These are phyloP conservation scores for Cheilosia pagana DNA, from an alignment of 2,888 invertebrate genomes.

Conservation along the genomic window DNA sequence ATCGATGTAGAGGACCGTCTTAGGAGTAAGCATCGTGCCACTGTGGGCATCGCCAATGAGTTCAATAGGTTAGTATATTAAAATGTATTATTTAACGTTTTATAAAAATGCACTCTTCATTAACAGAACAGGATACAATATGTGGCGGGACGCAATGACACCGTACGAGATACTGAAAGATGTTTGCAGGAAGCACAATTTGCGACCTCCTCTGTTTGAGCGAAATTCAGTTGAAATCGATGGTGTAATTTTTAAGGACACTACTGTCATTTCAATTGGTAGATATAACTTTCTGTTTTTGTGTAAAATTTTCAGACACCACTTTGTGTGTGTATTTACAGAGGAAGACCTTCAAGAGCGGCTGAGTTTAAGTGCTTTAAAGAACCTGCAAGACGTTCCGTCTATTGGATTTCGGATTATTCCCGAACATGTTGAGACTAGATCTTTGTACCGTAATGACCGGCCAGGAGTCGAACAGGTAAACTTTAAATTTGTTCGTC, in stretches of 20 bases:
- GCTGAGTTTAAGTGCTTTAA: constrained; percentile 90
- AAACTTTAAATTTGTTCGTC: background rate
- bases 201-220: constrained; percentile 85
- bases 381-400: constrained; percentile 90
- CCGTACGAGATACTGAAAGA: constrained; percentile 90
- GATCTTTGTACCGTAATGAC: constrained; percentile 89
- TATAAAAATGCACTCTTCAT: background rate
- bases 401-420: constrained; percentile 91
- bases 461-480: constrained; percentile 91
- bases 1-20: constrained; percentile 95
- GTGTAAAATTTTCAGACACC: background rate
- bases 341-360: constrained; percentile 87
- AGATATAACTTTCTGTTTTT: background rate
- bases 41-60: constrained; percentile 89
- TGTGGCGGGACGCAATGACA: constrained; percentile 90
- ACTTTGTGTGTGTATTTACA: constrained; percentile 60
- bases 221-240: constrained; percentile 85
- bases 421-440: constrained; percentile 96
- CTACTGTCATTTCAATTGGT: constrained; percentile 80
- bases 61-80: constrained; percentile 86
- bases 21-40: constrained; percentile 90
- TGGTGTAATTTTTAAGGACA: constrained; percentile 80
- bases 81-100: background rate
- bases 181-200: constrained; percentile 88
- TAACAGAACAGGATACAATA: constrained; percentile 87